Evolutionary conservation across 2,113 vertebrate genomes (phyloP), one percentile per base, ranked within the genome.

Genomic region (Oceanodroma tethys): DNA sequence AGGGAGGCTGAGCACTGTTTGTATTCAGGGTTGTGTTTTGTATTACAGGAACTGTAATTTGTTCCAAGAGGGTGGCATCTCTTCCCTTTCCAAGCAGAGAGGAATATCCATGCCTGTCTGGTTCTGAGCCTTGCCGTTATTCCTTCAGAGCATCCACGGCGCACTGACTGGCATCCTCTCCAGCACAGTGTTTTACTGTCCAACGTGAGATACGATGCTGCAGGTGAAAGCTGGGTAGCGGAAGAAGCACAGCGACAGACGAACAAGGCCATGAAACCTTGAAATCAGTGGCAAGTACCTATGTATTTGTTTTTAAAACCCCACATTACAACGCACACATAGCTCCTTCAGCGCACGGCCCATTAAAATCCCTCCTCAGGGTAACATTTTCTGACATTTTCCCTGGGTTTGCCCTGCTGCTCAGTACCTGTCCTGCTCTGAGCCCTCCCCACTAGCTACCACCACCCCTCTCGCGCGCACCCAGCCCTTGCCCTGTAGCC

Each of bases 211-310:
- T 14, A 68, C 0, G 1, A 40, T 29, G 45, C 13, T 52, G 42
- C 7, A 32, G n/a, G 6, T 55, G 36, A 83, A 81, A 2, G 4
- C 18, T 30, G 6, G 5, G 15, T 34, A 67, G 45, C 4, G 16
- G 27, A 92, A 81, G 80, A 18, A 89, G 36, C 16, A 43, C 45
- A 50, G 63, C 0, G 2, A 36, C 27, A 50, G n/a, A 25, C 0
- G 0, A 81, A 63, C 17, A 36, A 42, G 20, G 16, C n/a, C 43
- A 6, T 3, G 9, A 40, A 89, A 65, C 30, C 19, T 43, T 53
- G 43, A 81, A 59, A 66, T 11, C 12, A 2, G 29, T 10, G 14
- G 20, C 47, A 71, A 62, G 23, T 19, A n/a, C 0, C 0, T 5
- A 13, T 1, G 13, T 7, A 14, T 52, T 48, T 74, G 8, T 19